These are phyloP conservation scores for Ophraella communa DNA, from an alignment of 2,888 invertebrate species.

Conservation along the genomic window DNA sequence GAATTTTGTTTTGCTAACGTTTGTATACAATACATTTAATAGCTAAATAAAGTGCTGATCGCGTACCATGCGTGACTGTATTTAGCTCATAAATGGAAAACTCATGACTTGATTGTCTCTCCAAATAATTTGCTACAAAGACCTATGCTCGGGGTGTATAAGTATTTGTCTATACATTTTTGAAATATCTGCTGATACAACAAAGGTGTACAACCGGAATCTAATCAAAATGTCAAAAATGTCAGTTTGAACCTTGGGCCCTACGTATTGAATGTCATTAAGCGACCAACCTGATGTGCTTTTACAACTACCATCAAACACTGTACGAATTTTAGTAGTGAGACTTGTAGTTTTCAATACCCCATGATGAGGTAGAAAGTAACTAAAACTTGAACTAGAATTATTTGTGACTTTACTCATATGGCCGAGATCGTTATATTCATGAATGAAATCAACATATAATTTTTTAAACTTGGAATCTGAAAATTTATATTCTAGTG, in stretches of 20 bases:
- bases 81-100: too few species aligned
- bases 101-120: too few species aligned
- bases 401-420: conserved; percentile 25
- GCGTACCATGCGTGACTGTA: too few species aligned
- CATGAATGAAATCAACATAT: conserved; percentile 32
- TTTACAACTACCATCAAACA: conserved; percentile 9
- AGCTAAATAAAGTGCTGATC: too few species aligned
- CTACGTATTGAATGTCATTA: conserved; percentile 8
- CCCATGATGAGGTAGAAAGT: conserved; percentile 37
- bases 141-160: too few species aligned
- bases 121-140: too few species aligned
- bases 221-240: conserved; percentile 8
- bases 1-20: too few species aligned
- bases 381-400: neutral
- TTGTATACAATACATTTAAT: too few species aligned
- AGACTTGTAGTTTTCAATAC: neutral
- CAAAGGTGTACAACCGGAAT: conserved; percentile 7
- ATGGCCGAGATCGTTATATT: conserved; percentile 32
- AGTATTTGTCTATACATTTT: conserved; percentile 12
- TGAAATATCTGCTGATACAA: conserved; percentile 19
- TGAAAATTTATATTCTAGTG: conserved; percentile 29
- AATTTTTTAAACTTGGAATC: conserved; percentile 15
- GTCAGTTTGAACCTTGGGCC: too few species aligned
- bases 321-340: conserved; percentile 7
- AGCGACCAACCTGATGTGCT: too few species aligned